Conservation (phyloP, 2,113 vertebrate species). For the Parotia lawesii region DNA sequence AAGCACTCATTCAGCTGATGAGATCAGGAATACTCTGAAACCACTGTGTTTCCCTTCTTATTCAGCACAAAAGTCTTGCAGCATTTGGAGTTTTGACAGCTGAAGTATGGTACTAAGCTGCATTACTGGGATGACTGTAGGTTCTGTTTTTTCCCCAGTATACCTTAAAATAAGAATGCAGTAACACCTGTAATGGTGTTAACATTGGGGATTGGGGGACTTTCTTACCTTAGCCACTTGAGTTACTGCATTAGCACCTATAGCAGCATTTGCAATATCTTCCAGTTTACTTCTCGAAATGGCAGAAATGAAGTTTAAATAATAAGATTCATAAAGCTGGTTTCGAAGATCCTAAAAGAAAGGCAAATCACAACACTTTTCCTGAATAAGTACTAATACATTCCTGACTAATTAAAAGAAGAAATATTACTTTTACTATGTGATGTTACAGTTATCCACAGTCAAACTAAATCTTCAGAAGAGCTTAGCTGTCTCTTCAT, state of each 20-base stretch:
- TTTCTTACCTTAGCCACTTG: constrained; percentile 92
- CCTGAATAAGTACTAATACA: background rate
- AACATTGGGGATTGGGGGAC: background rate
- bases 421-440: background rate
- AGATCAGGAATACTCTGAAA: background rate
- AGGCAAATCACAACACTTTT: background rate
- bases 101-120: background rate
- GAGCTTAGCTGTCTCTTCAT: background rate
- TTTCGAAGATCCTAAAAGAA: constrained; percentile 88
- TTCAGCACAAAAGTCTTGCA: background rate
- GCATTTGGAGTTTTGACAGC: background rate
- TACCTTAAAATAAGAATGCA: background rate
- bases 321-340: constrained; percentile 95
- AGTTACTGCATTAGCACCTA: constrained; percentile 88
- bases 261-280: constrained; percentile 94
- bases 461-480: background rate
- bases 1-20: background rate
- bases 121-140: background rate
- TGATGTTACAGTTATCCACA: background rate
- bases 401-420: background rate
- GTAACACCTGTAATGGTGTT: background rate
- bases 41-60: background rate
- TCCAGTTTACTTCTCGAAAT: constrained; percentile 98
- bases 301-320: constrained; percentile 98
- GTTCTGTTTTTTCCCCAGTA: background rate